Evolutionary conservation across 92 coral and sea anemone genomes (phyloP).

Genomic region (Micromussa lordhowensis): DNA sequence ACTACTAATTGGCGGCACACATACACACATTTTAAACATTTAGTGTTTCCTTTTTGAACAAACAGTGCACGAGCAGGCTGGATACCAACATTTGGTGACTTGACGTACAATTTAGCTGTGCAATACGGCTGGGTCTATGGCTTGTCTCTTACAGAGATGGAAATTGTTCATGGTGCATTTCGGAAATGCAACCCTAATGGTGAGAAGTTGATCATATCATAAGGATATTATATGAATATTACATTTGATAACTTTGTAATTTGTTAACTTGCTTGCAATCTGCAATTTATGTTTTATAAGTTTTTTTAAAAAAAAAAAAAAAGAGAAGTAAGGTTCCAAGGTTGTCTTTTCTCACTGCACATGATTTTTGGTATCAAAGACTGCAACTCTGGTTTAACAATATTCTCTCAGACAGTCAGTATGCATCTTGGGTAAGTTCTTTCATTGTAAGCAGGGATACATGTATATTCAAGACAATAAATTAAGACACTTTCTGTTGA

Average conservation of each 20-base stretch:
- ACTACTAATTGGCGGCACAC: neutral
- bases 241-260: too few species aligned
- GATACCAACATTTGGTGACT: constrained; percentile 97
- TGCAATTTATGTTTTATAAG: too few species aligned
- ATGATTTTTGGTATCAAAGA: too few species aligned
- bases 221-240: neutral
- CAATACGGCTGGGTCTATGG: constrained; percentile 99
- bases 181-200: constrained; percentile 98
- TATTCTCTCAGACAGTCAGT: too few species aligned
- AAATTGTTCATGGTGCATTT: constrained; percentile 99
- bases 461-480: too few species aligned
- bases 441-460: too few species aligned
- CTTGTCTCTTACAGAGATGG: constrained; percentile 97
- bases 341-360: too few species aligned
- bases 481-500: too few species aligned
- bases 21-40: neutral
- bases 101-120: constrained; percentile 91
- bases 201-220: constrained; percentile 13
- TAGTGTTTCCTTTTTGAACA: neutral
- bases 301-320: too few species aligned
- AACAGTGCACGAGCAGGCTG: constrained; percentile 93
- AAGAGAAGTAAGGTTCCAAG: too few species aligned
- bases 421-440: too few species aligned
- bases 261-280: too few species aligned
- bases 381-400: neutral